These are phyloP conservation scores for Darevskia nairensis DNA, from an alignment of 2,797 vertebrate genomes.

Conservation along the genomic window DNA sequence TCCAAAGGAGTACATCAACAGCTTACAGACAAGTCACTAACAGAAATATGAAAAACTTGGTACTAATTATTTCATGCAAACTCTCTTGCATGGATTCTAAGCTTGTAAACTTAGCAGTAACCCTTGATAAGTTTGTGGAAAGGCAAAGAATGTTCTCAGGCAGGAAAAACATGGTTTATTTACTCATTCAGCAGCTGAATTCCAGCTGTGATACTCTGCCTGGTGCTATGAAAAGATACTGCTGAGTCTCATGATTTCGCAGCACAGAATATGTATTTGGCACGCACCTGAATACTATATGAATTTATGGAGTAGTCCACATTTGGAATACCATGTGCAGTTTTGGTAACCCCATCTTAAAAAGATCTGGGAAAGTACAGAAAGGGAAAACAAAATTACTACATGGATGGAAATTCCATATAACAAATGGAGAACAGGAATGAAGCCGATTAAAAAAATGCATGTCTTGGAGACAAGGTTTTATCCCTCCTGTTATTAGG, in stretches of 20 bases:
- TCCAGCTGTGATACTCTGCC: not conserved
- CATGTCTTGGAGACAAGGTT: not conserved
- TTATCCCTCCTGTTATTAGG: not conserved
- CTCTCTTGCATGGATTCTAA: not conserved
- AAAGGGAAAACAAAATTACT: not conserved
- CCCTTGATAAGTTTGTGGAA: accelerated
- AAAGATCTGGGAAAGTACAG: not conserved
- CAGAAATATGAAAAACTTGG: not conserved
- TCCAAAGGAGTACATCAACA: not conserved
- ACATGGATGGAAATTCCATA: not conserved
- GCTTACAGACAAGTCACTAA: slow-evolving; percentile 7
- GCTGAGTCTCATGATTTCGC: not conserved
- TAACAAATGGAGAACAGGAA: not conserved
- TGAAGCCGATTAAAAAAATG: not conserved
- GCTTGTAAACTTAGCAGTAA: not conserved
- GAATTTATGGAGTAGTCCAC: not conserved
- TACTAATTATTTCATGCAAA: slow-evolving; percentile 19
- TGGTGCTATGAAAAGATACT: not conserved
- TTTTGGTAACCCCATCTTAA: not conserved
- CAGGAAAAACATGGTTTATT: not conserved
- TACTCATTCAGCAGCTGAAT: not conserved
- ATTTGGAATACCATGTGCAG: not conserved
- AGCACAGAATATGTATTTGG: not conserved
- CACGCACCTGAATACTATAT: not conserved
- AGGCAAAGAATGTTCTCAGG: slow-evolving; percentile 9